Evolutionary conservation across 2,888 invertebrate species (phyloP).

Genomic region (Acheta domesticus): DNA sequence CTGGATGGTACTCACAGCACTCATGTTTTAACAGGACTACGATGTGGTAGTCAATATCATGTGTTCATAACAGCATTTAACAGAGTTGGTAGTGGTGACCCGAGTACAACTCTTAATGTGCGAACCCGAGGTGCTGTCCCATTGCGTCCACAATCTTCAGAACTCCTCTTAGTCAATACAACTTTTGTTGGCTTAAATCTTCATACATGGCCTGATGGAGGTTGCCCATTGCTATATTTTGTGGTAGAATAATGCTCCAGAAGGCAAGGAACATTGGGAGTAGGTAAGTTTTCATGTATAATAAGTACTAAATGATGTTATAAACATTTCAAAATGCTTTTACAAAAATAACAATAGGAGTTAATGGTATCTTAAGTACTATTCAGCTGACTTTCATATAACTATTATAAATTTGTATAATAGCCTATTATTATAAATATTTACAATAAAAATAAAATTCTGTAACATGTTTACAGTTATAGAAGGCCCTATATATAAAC

Average conservation of each 20-base stretch:
- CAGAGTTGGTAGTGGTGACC: conserved; percentile 41
- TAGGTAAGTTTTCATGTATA: conserved; percentile 29
- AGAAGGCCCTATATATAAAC: too few species aligned
- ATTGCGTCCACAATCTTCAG: conserved; percentile 38
- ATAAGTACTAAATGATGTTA: background rate
- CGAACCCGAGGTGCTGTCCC: conserved; percentile 42
- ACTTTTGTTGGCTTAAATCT: conserved; percentile 42
- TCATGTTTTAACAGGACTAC: conserved; percentile 38
- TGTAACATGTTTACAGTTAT: too few species aligned
- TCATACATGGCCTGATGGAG: conserved; percentile 42
- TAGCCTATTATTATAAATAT: too few species aligned
- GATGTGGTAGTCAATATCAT: conserved; percentile 41
- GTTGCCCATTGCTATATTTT: conserved; percentile 42
- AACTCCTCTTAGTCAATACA: conserved; percentile 41
- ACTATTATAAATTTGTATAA: too few species aligned
- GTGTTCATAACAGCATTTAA: conserved; percentile 40
- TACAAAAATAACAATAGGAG: too few species aligned
- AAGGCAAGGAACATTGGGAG: conserved; percentile 35
- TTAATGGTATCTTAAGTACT: too few species aligned
- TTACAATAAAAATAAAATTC: too few species aligned
- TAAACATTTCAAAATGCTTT: too few species aligned
- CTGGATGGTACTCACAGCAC: conserved; percentile 39
- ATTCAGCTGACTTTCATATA: too few species aligned
- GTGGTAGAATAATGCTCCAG: conserved; percentile 42
- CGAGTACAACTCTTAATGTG: conserved; percentile 41